Base-by-base conservation (phyloP, 2,113 vertebrate genomes). In the Cochlearius cochlearius region DNA sequence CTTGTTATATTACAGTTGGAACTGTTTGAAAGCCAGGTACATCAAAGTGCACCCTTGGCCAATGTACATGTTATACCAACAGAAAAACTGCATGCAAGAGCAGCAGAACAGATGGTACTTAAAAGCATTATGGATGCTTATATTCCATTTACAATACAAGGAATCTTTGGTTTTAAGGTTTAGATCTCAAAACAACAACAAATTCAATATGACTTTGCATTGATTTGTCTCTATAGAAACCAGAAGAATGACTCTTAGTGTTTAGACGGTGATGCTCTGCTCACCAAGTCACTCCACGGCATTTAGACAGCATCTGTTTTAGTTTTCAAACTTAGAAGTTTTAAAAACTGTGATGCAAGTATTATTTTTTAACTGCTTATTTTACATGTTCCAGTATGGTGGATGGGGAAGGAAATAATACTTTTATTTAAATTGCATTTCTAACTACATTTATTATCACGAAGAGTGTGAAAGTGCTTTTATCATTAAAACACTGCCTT, bases 151-250 rank as follows among this genome's bases (percentile, higher is more conserved):
- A 68, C 4, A 88, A 63, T 38, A 67, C 4, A 71, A 82, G 7
- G 6, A 82, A 85, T 43, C n/a, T 58, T 80, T 69, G 23, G 1
- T 74, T 58, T 81, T 59, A 84, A 90, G 32, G 26, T 53, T 81
- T 78, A 22, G 4, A 38, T 52, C 43, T 92, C 30, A 56, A 88
- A 91, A 45, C 2, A 47, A 73, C 10, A 47, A n/a, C 69, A 90
- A 88, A 32, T 7, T 17, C 50, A 76, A 19, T 30, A 47, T 62
- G 22, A 49, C 8, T 76, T 50, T 67, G 52, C 58, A 81, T 10
- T 38, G 27, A 71, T 81, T 77, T 78, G 53, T 93, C 75, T 86
- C 92, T 83, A 60, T 38, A 71, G 69, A 91, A 93, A 79, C 34
- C 12, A 81, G 71, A 88, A 85, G 11, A 29, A 53, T 30, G 23